Conservation (phyloP, 2,113 vertebrate species). For the Rissa tridactyla region DNA sequence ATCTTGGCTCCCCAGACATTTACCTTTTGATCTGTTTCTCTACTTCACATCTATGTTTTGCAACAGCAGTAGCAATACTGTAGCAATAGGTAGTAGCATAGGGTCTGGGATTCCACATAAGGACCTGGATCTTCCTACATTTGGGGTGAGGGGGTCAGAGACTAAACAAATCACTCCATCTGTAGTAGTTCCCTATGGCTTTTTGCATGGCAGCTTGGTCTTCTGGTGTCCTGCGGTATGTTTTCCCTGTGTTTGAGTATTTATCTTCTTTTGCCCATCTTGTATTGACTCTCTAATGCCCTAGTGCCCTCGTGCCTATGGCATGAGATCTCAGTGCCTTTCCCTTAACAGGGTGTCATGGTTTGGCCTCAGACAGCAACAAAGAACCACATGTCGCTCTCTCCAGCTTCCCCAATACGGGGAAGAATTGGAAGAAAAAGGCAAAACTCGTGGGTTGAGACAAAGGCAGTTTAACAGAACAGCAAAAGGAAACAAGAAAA, state of each 20-base stretch:
- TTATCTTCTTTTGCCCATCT: background rate
- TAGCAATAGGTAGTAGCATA: background rate
- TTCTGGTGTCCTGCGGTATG: background rate
- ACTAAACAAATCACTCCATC: background rate
- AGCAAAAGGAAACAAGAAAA: too few species aligned
- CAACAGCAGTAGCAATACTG: background rate
- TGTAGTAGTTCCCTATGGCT: background rate
- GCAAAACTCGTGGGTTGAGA: too few species aligned
- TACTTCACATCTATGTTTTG: background rate
- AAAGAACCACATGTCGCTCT: too few species aligned
- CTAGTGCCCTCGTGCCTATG: too few species aligned
- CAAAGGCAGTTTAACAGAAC: too few species aligned
- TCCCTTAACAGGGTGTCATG: too few species aligned
- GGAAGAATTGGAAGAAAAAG: too few species aligned
- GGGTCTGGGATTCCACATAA: background rate
- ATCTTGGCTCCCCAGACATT: background rate
- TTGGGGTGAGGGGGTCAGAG: background rate
- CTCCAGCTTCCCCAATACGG: too few species aligned
- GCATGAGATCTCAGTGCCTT: too few species aligned
- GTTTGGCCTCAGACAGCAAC: too few species aligned
- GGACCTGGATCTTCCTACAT: background rate
- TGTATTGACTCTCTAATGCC: background rate
- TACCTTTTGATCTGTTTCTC: slow-evolving; percentile 24
- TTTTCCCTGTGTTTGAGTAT: background rate
- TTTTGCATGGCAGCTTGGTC: background rate